These are phyloP conservation scores for Drosophila stalkeri DNA, from an alignment of 2,888 invertebrate species.

Conservation along the genomic window DNA sequence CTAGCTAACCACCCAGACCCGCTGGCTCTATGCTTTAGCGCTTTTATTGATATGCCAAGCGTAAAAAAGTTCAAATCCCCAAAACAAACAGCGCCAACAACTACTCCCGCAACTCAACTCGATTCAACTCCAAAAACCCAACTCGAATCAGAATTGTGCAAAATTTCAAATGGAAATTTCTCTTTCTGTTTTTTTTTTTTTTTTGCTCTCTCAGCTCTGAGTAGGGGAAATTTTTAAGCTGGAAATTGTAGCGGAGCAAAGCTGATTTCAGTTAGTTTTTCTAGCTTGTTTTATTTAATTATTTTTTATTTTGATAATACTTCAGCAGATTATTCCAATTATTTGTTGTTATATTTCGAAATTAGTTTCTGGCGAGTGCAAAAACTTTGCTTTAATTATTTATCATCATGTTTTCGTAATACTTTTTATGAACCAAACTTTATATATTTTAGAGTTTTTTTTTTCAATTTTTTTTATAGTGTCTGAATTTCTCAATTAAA, in stretches of 20 bases:
- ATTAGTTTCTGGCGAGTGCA: background rate
- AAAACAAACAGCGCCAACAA: constrained; percentile 48
- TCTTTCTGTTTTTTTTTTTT: background rate
- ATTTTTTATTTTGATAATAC: background rate
- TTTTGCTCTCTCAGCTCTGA: background rate
- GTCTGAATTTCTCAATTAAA: background rate
- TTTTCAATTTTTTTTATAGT: background rate
- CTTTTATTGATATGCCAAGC: constrained; percentile 67
- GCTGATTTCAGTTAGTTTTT: constrained; percentile 8
- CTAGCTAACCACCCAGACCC: background rate
- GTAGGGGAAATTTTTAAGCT: background rate
- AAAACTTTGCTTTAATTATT: background rate
- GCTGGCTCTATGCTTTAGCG: constrained; percentile 29
- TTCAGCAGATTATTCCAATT: constrained; percentile 1
- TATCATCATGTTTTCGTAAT: background rate
- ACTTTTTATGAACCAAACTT: background rate
- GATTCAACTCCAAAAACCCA: background rate
- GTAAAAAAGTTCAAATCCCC: constrained; percentile 58
- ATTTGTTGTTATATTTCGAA: constrained; percentile 11
- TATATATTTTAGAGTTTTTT: background rate
- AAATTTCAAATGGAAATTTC: constrained; percentile 6
- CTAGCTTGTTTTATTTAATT: background rate
- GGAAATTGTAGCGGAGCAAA: constrained; percentile 1
- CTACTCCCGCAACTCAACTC: constrained; percentile 5
- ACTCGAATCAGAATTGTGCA: constrained; percentile 2